Evolutionary conservation across 2,888 invertebrate species (phyloP).

Genomic region (Xestia xanthographa): DNA sequence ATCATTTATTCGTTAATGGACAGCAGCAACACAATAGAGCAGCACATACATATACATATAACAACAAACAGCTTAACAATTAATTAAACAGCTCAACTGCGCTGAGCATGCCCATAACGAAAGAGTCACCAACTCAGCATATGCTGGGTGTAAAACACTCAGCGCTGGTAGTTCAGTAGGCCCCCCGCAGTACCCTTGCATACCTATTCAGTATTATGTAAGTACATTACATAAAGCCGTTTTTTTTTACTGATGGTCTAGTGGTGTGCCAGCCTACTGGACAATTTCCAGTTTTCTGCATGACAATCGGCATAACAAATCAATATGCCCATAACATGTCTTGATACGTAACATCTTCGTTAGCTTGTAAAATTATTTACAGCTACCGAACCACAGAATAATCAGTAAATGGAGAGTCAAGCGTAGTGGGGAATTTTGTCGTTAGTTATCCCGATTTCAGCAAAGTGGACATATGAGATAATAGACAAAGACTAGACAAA

Average conservation of each 20-base stretch:
- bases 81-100: too few species aligned
- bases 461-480: background rate
- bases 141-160: too few species aligned
- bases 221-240: background rate
- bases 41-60: too few species aligned
- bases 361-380: constrained; percentile 27
- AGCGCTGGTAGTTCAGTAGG: too few species aligned
- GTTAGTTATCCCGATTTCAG: background rate
- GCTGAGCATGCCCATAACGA: too few species aligned
- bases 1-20: too few species aligned
- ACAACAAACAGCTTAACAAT: too few species aligned
- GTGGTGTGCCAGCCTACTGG: constrained; percentile 17
- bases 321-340: constrained; percentile 40
- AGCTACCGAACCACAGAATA: constrained; percentile 5
- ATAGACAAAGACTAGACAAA: background rate
- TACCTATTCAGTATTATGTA: constrained; percentile 12
- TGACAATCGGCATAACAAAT: constrained; percentile 31
- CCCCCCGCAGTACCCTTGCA: too few species aligned
- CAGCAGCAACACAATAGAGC: too few species aligned
- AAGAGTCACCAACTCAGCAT: too few species aligned
- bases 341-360: constrained; percentile 38
- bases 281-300: constrained; percentile 38
- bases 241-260: background rate
- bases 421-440: background rate
- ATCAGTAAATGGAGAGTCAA: constrained; percentile 15